These are phyloP conservation scores for Phoxinus phoxinus DNA, from an alignment of 2,113 vertebrate species.

Conservation along the genomic window DNA sequence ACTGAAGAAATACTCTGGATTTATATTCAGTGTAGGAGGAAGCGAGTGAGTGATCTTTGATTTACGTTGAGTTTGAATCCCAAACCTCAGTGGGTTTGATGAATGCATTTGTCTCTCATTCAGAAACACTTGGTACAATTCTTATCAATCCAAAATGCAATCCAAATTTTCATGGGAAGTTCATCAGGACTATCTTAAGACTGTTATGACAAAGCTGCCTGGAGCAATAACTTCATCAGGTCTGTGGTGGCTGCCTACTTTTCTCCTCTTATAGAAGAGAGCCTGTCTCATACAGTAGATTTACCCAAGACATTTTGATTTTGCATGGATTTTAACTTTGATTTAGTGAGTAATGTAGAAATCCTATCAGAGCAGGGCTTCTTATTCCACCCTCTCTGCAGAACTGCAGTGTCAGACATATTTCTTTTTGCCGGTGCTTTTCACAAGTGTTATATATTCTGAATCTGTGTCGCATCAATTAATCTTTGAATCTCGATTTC, in stretches of 20 bases:
- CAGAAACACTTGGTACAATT: background rate
- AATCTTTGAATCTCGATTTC: slow-evolving; percentile 3
- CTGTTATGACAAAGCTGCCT: background rate
- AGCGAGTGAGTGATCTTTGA: background rate
- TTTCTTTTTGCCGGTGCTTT: background rate
- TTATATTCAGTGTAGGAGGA: slow-evolving; percentile 36
- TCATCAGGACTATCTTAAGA: background rate
- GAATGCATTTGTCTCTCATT: background rate
- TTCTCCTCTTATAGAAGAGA: background rate
- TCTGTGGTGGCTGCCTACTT: slow-evolving; percentile 30
- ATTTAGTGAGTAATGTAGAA: slow-evolving; percentile 50
- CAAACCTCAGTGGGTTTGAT: slow-evolving; percentile 1
- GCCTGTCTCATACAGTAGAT: slow-evolving; percentile 8
- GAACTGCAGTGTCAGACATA: slow-evolving; percentile 42
- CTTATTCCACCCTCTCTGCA: slow-evolving; percentile 18
- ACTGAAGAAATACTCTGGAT: slow-evolving; percentile 33
- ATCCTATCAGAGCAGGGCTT: slow-evolving; percentile 4
- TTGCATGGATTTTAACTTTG: slow-evolving; percentile 49
- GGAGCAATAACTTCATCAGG: background rate
- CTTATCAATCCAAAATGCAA: background rate
- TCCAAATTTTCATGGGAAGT: background rate
- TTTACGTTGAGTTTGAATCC: slow-evolving; percentile 29
- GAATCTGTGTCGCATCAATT: slow-evolving; percentile 11
- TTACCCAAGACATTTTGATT: slow-evolving; percentile 51
- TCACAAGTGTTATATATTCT: background rate